Evolutionary conservation across 2,113 vertebrate genomes (phyloP).

Genomic region (Fregata magnificens): DNA sequence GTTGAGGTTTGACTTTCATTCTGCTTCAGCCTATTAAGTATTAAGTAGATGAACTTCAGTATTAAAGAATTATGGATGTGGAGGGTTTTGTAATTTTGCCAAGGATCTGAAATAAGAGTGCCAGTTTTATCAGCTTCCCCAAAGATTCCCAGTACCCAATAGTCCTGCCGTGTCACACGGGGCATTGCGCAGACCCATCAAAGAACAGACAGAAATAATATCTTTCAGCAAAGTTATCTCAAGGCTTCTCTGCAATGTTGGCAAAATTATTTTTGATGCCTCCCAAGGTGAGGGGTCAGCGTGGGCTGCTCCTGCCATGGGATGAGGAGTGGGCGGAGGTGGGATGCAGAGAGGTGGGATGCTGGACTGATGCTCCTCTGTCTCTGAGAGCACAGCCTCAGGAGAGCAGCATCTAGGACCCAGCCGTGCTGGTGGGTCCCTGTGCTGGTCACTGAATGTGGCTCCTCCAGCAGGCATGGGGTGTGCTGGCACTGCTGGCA

Average conservation of each 20-base stretch:
- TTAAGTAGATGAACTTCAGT: background rate
- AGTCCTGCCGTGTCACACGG: accelerated
- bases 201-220: background rate
- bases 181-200: background rate
- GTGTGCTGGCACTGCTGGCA: background rate
- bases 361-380: background rate
- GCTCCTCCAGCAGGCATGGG: background rate
- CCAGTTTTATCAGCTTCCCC: background rate
- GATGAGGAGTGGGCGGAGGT: background rate
- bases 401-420: background rate
- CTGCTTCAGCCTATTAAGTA: background rate
- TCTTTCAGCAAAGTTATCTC: background rate
- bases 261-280: background rate
- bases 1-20: background rate
- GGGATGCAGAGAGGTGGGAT: background rate
- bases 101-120: background rate
- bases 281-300: background rate
- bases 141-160: background rate
- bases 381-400: too few species aligned
- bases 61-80: background rate
- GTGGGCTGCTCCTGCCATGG: background rate
- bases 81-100: background rate
- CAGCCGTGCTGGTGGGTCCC: background rate
- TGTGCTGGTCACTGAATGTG: background rate
- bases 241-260: too few species aligned